phyloP scores from a whole-genome alignment of 2,888 invertebrate species.

The Napeogenes inachia region DNA sequence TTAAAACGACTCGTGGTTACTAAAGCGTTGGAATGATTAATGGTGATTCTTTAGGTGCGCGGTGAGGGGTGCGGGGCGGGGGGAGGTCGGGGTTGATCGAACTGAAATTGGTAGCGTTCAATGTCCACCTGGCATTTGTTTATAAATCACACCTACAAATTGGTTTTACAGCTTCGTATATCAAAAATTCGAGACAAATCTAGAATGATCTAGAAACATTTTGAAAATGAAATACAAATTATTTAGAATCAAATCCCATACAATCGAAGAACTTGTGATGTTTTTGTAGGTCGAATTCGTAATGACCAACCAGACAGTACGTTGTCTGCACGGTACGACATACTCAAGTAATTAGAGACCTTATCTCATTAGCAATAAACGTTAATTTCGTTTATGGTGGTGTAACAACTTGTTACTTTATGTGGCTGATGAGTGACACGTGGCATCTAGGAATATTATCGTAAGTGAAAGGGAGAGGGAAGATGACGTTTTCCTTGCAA shows the following conservation, averaged over 20 bases:
- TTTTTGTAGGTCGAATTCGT: slow-evolving; percentile 39
- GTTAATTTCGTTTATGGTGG: slow-evolving; percentile 52
- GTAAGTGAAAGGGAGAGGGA: slow-evolving; percentile 49
- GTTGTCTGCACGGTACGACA: slow-evolving; percentile 21
- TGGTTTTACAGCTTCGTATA: background rate
- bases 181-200: slow-evolving; percentile 4
- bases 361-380: slow-evolving; percentile 52
- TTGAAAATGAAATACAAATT: slow-evolving; percentile 48
- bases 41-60: slow-evolving; percentile 58
- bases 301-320: slow-evolving; percentile 30
- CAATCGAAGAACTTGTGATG: slow-evolving; percentile 38
- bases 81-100: slow-evolving; percentile 60
- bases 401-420: slow-evolving; percentile 56
- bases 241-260: slow-evolving; percentile 9
- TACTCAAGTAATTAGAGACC: slow-evolving; percentile 49
- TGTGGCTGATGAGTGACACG: slow-evolving; percentile 54
- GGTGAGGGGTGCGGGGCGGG: slow-evolving; percentile 40
- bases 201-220: slow-evolving; percentile 33
- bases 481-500: slow-evolving; percentile 47
- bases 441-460: slow-evolving; percentile 59
- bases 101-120: slow-evolving; percentile 70
- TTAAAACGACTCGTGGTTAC: slow-evolving; percentile 39
- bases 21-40: slow-evolving; percentile 64
- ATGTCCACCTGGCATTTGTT: slow-evolving; percentile 57
- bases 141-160: slow-evolving; percentile 32